Evolutionary conservation across 1,140 invertebrate genomes (phyloP).

Genomic region (Rhynchophorus ferrugineus): DNA sequence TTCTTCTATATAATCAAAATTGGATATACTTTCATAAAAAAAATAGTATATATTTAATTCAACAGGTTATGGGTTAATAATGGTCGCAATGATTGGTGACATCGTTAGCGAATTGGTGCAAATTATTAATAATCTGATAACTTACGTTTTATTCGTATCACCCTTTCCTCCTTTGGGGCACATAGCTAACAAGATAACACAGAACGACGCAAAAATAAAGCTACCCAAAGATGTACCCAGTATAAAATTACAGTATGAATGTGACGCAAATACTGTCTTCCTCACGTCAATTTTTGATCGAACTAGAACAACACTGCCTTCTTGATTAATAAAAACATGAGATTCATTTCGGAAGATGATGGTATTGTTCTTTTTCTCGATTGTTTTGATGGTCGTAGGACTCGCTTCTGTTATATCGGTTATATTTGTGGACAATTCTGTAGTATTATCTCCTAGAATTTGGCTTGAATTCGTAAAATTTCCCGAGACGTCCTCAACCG

Average conservation of each 20-base stretch:
- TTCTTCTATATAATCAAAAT: too few relatives aligned
- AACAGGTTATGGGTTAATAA: too few relatives aligned
- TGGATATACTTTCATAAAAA: too few relatives aligned
- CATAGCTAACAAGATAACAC: conserved; percentile 11
- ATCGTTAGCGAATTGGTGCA: too few relatives aligned
- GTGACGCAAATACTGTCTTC: conserved; percentile 7
- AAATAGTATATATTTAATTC: too few relatives aligned
- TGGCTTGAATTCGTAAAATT: too few relatives aligned
- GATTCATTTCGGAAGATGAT: conserved; percentile 10
- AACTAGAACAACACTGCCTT: neutral
- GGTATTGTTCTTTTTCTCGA: neutral
- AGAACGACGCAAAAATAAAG: conserved; percentile 16
- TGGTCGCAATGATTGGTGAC: too few relatives aligned
- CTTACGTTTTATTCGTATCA: conserved; percentile 12
- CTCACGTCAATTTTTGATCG: conserved; percentile 14
- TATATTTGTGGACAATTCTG: neutral
- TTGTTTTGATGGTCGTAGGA: neutral
- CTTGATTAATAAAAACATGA: conserved; percentile 8
- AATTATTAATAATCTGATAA: too few relatives aligned
- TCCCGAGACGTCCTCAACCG: too few relatives aligned
- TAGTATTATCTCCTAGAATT: neutral
- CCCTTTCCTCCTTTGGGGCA: conserved; percentile 19
- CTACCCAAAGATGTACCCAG: conserved; percentile 8
- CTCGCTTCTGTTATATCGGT: neutral
- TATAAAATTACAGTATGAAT: conserved; percentile 16